phyloP scores from a whole-genome alignment of 1,140 invertebrate species.

The Drosophila nigrodunni region DNA sequence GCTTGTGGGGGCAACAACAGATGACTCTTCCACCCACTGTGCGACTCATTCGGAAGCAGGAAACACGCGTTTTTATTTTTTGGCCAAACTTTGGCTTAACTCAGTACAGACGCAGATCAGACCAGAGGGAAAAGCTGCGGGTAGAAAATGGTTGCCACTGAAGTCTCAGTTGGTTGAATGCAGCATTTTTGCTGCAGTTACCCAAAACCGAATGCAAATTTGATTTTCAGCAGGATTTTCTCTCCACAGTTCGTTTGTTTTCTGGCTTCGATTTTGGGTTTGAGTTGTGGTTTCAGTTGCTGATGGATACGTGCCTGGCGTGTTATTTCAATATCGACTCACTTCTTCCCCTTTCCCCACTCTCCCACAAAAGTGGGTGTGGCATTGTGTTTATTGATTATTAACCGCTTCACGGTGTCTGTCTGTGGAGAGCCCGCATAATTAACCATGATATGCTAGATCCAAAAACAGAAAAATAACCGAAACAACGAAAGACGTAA shows the following conservation, averaged over 20 bases:
- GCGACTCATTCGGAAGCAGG: slow-evolving; percentile 57
- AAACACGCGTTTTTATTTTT: slow-evolving; percentile 68
- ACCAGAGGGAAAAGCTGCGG: background rate
- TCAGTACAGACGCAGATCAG: slow-evolving; percentile 1
- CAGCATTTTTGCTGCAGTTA: slow-evolving; percentile 20
- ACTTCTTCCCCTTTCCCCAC: background rate
- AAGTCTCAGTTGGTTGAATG: slow-evolving; percentile 32
- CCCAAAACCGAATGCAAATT: slow-evolving; percentile 23
- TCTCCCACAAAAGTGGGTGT: slow-evolving; percentile 2
- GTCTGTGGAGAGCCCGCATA: slow-evolving; percentile 42
- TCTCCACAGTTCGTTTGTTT: slow-evolving; percentile 1
- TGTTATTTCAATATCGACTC: slow-evolving; percentile 30
- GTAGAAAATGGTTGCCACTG: background rate
- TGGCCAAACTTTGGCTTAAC: slow-evolving; percentile 45
- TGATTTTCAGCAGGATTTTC: slow-evolving; percentile 2
- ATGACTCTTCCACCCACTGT: slow-evolving; percentile 3
- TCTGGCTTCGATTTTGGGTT: slow-evolving; percentile 16
- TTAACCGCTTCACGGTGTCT: slow-evolving; percentile 18
- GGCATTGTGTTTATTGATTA: slow-evolving; percentile 60
- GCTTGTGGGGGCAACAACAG: slow-evolving; percentile 9
- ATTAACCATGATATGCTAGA: slow-evolving; percentile 45
- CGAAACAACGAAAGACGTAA: slow-evolving; percentile 3
- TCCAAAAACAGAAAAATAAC: background rate
- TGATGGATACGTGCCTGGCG: slow-evolving; percentile 45
- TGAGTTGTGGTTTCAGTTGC: slow-evolving; percentile 31